A percentile compares a stretch with the other conserved stretches of the same genome.
These are phyloP conservation scores for Zaprionus tsacasi DNA, from an alignment of 1,140 invertebrate genomes.

Conservation along the genomic window DNA sequence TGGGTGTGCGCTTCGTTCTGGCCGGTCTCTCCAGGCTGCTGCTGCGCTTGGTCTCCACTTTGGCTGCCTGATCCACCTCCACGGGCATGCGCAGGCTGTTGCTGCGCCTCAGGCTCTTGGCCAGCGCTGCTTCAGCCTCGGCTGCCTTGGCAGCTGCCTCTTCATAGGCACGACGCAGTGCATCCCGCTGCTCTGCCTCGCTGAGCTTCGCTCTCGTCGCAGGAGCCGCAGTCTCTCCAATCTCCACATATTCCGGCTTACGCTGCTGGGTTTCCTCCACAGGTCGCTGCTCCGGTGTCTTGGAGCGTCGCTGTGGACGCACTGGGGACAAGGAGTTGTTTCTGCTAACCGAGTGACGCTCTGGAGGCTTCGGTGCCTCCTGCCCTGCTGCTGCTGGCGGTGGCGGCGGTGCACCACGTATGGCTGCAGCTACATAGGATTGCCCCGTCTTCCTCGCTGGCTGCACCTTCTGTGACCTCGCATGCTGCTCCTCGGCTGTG, in stretches of 20 bases:
- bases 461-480: slow-evolving; percentile 12
- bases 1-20: slow-evolving; percentile 41
- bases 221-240: slow-evolving; percentile 45
- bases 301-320: slow-evolving; percentile 72
- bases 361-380: slow-evolving; percentile 27
- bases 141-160: slow-evolving; percentile 64
- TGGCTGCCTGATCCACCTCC: slow-evolving; percentile 29
- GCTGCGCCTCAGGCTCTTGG: slow-evolving; percentile 55
- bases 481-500: slow-evolving; percentile 47
- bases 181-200: slow-evolving; percentile 56
- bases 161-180: slow-evolving; percentile 59
- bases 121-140: slow-evolving; percentile 61
- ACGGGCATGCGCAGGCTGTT: slow-evolving; percentile 41
- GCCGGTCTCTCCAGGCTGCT: slow-evolving; percentile 55
- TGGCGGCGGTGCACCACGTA: slow-evolving; percentile 61
- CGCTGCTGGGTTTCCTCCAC: slow-evolving; percentile 22
- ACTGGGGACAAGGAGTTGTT: slow-evolving; percentile 73
- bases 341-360: slow-evolving; percentile 53
- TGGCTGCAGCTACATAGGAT: slow-evolving; percentile 57
- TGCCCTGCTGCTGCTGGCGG: slow-evolving; percentile 40
- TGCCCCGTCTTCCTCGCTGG: not conserved
- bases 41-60: slow-evolving; percentile 55
- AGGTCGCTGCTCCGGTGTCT: slow-evolving; percentile 69
- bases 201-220: slow-evolving; percentile 22
- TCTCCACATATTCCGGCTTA: slow-evolving; percentile 57